Conservation (phyloP, 2,113 vertebrate genomes). For the Marmota flaviventris region DNA sequence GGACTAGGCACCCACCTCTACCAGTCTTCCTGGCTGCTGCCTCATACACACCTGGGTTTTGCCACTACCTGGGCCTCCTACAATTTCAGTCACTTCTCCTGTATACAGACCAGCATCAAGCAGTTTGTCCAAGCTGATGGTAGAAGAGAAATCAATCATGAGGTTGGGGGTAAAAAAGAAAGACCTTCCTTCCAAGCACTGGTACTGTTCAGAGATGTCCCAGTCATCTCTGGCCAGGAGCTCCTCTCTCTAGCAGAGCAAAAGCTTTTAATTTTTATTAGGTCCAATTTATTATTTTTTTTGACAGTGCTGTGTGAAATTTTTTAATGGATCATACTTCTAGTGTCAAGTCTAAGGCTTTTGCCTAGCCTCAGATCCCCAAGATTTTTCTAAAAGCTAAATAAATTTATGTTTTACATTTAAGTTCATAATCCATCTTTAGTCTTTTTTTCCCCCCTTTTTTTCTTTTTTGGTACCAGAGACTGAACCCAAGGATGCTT, state of each 20-base stretch:
- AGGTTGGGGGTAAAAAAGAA: not conserved
- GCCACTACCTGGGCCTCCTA: conserved; percentile 93
- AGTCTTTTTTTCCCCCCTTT: not conserved
- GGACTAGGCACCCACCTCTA: not conserved
- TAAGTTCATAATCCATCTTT: not conserved
- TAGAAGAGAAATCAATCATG: conserved; percentile 16
- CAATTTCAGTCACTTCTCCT: conserved; percentile 95
- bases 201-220: not conserved
- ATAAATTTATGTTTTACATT: not conserved
- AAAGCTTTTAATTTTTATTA: not conserved
- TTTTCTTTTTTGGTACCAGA: not conserved
- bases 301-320: too few relatives aligned
- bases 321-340: not conserved
- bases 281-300: not conserved
- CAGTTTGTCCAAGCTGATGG: conserved; percentile 93
- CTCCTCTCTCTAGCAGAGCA: too few relatives aligned
- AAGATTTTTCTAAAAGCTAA: conserved; percentile 5
- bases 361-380: not conserved
- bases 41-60: conserved; percentile 93
- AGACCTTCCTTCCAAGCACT: not conserved
- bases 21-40: not conserved
- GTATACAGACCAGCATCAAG: conserved; percentile 97
- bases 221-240: not conserved
- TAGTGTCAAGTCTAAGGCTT: not conserved
- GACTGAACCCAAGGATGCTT: too few relatives aligned